Evolutionary conservation across 2,888 invertebrate species (phyloP).

Genomic region (Dasysyrphus albostriatus): DNA sequence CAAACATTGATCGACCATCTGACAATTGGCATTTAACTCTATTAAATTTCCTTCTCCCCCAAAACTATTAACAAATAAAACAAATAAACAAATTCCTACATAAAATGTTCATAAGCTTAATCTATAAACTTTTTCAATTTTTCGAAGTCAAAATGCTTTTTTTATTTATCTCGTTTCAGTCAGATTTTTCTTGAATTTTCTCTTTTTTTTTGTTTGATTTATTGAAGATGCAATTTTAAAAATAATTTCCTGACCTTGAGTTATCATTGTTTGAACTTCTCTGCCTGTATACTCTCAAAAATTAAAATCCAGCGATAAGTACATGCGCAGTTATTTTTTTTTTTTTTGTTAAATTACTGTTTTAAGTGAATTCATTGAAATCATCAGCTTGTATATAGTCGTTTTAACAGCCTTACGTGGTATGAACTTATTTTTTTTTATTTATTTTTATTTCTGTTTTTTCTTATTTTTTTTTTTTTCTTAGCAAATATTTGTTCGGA

Average conservation of each 20-base stretch:
- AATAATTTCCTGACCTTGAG: slow-evolving; percentile 40
- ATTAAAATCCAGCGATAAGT: slow-evolving; percentile 41
- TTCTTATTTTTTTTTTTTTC: neutral
- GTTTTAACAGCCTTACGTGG: slow-evolving; percentile 21
- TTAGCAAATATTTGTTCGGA: neutral
- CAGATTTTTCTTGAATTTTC: neutral
- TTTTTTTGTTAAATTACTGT: slow-evolving; percentile 31
- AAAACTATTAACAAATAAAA: too few species aligned
- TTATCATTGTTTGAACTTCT: slow-evolving; percentile 35
- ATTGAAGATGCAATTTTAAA: neutral
- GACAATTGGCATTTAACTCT: too few species aligned
- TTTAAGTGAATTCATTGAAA: neutral
- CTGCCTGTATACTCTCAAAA: slow-evolving; percentile 4
- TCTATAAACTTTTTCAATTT: neutral
- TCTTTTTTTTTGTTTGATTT: neutral
- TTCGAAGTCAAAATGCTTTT: neutral
- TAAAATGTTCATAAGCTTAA: neutral
- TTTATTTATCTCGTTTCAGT: neutral
- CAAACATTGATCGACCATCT: too few species aligned
- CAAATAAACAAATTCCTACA: neutral
- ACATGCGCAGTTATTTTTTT: slow-evolving; percentile 2
- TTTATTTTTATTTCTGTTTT: too few species aligned
- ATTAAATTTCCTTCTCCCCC: too few species aligned
- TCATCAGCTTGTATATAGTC: slow-evolving; percentile 1
- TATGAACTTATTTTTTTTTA: slow-evolving; percentile 5